Conservation (phyloP, 2,113 vertebrate genomes). For the Erythrolamprus reginae region DNA sequence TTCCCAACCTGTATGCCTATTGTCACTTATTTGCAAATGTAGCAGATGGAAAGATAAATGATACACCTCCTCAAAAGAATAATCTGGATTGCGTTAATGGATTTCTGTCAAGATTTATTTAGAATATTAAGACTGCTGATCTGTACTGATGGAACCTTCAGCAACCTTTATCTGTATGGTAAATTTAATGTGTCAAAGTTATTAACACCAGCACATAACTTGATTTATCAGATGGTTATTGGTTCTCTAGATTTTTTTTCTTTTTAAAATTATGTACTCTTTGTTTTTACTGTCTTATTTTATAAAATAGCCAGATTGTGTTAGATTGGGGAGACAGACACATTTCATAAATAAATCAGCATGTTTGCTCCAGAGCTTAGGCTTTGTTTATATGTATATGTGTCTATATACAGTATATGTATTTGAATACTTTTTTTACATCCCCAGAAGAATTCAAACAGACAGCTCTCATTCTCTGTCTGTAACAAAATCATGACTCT, state of each 20-base stretch:
- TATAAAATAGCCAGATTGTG: not conserved
- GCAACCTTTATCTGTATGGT: not conserved
- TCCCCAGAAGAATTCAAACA: not conserved
- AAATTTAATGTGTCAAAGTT: not conserved
- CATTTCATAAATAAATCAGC: not conserved
- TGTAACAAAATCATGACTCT: constrained; percentile 20
- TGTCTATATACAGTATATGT: not conserved
- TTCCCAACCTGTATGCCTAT: not conserved
- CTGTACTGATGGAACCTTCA: not conserved
- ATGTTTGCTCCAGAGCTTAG: not conserved
- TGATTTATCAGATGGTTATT: not conserved
- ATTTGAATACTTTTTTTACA: not conserved
- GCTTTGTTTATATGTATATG: not conserved
- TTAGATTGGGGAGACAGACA: not conserved
- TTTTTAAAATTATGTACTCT: not conserved
- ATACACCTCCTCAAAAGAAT: not conserved
- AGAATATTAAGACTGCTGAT: not conserved
- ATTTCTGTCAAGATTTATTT: not conserved
- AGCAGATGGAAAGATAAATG: not conserved
- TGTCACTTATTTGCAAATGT: not conserved
- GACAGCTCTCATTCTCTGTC: constrained; percentile 4
- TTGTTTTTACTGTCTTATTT: not conserved
- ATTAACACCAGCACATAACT: not conserved
- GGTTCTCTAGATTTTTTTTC: not conserved
- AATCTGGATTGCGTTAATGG: not conserved